Evolutionary conservation across 2,797 vertebrate genomes (phyloP), one percentile per base, ranked within the genome.

Genomic region (Acropternis orthonyx): DNA sequence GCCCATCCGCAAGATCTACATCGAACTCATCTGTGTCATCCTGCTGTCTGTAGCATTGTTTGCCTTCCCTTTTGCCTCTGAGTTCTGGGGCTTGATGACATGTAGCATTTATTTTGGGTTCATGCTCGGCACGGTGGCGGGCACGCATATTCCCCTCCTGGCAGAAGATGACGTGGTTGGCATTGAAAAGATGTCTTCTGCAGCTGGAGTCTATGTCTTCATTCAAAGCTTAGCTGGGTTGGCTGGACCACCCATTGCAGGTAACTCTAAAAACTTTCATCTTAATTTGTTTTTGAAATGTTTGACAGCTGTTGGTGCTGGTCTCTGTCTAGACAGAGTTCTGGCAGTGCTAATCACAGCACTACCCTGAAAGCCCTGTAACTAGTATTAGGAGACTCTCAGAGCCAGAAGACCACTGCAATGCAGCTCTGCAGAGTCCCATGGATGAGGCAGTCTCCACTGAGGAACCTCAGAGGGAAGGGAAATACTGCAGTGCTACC

Each of bases 121-220:
- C 76, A 98, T 99, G 93, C 98, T 99, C n/a, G 99, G 99, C 24
- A 99, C 98, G 0, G 95, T 99, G 3, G 97, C 98, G 0, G 98
- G 98, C 65, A 99, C 98, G 0, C 99, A 99, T 95, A 99, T 99
- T 73, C 99, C 99, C 12, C 97, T 99, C 98, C 97, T 99, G 91
- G 99, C 99, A 2, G 99, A 99, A 86, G 99, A 99, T 0, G 99
- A 99, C 0, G 98, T 99, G 67, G 98, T 99, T 61, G 99, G 99
- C 20, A 98, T 99, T 3, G 98, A 99, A 75, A 98, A 97, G 97
- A 99, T 99, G 99, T 96, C 99, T 6, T 99, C 99, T 8, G 99
- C 99, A 2, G 99, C 98, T 5, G 99, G 99, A 3, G 98, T 99
- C 95, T 99, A 99, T 0, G 98, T 99, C 79, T 99, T 98, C 97